phyloP scores from a whole-genome alignment of 2,888 invertebrate species.

The Thecophora atra region DNA sequence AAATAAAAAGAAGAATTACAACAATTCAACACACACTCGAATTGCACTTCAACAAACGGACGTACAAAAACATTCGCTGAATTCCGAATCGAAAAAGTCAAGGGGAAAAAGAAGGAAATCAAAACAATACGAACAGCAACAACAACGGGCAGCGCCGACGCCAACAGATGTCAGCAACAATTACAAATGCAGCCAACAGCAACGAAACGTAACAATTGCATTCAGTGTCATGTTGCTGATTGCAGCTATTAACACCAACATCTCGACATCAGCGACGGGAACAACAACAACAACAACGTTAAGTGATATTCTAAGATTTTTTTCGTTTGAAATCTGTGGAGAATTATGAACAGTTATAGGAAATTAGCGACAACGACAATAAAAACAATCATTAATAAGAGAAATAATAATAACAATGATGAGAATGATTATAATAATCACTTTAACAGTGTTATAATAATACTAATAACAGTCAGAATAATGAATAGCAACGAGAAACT shows the following conservation, averaged over 20 bases:
- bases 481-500: too few relatives aligned
- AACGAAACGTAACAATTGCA: slow-evolving; percentile 18
- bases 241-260: slow-evolving; percentile 38
- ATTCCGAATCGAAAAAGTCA: not conserved
- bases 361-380: too few relatives aligned
- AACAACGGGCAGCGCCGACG: slow-evolving; percentile 11
- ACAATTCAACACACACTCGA: not conserved
- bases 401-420: too few relatives aligned
- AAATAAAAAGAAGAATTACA: slow-evolving; percentile 14
- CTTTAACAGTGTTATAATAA: too few relatives aligned
- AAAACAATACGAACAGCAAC: slow-evolving; percentile 14
- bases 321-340: too few relatives aligned
- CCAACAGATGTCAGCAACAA: slow-evolving; percentile 35
- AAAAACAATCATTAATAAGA: too few relatives aligned
- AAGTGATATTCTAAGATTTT: not conserved
- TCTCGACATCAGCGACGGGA: not conserved
- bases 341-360: too few relatives aligned
- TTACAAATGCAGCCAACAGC: slow-evolving; percentile 27
- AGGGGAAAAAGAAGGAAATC: not conserved
- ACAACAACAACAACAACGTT: not conserved
- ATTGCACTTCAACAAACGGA: too few relatives aligned
- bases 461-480: too few relatives aligned
- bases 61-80: not conserved
- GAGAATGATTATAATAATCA: too few relatives aligned
- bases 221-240: slow-evolving; percentile 24